Evolutionary conservation across 1,140 invertebrate species (phyloP).

Genomic region (Drosophila persimilis): DNA sequence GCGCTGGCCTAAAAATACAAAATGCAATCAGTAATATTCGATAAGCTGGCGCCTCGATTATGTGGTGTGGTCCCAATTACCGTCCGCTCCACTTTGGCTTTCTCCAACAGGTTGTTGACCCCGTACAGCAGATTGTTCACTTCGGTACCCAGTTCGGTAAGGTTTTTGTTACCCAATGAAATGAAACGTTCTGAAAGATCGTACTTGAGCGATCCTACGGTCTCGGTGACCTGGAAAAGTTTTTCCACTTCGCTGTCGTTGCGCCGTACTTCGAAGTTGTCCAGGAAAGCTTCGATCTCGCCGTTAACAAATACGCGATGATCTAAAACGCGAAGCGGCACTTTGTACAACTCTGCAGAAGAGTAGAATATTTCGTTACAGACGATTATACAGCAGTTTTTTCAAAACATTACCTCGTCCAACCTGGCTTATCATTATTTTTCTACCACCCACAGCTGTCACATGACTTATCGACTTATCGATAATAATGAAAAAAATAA

Average conservation of each 20-base stretch:
- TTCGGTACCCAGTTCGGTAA: slow-evolving; percentile 45
- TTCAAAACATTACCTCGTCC: slow-evolving; percentile 48
- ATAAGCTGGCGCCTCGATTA: not conserved
- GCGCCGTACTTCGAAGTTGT: slow-evolving; percentile 92
- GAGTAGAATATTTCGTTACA: not conserved
- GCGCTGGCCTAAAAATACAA: slow-evolving; percentile 82
- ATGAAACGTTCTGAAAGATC: slow-evolving; percentile 72
- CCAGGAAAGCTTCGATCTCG: slow-evolving; percentile 91
- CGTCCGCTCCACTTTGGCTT: slow-evolving; percentile 57
- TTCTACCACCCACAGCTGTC: slow-evolving; percentile 46
- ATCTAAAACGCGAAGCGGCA: slow-evolving; percentile 92
- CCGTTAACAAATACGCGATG: slow-evolving; percentile 92
- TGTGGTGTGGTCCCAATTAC: slow-evolving; percentile 28
- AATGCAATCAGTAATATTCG: slow-evolving; percentile 11
- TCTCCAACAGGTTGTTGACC: slow-evolving; percentile 53
- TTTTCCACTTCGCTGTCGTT: slow-evolving; percentile 91
- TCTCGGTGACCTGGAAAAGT: slow-evolving; percentile 90
- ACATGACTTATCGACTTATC: slow-evolving; percentile 41
- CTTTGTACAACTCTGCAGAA: slow-evolving; percentile 89
- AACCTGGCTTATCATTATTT: slow-evolving; percentile 76
- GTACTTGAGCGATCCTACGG: slow-evolving; percentile 89
- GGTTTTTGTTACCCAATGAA: slow-evolving; percentile 63
- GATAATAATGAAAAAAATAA: no score
- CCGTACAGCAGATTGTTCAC: slow-evolving; percentile 54
- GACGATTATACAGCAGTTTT: not conserved